Evolutionary conservation across 2,888 invertebrate genomes (phyloP).

Genomic region (Pristionchus arcanus): DNA sequence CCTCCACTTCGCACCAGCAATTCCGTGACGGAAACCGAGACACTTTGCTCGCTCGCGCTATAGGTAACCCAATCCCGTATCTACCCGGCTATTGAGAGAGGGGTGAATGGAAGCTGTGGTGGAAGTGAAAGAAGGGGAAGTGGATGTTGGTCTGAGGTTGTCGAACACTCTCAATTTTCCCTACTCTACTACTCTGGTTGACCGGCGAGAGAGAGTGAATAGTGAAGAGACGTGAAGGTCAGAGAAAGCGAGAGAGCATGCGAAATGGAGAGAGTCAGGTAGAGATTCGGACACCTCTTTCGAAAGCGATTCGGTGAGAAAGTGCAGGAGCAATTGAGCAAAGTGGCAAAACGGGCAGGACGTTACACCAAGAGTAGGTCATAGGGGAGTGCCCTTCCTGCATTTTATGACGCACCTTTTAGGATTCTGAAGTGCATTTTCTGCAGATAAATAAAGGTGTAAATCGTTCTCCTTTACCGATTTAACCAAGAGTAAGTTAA

Average conservation of each 20-base stretch:
- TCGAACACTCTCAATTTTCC: no score
- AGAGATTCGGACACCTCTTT: background rate
- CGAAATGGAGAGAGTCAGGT: background rate
- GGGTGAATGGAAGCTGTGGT: background rate
- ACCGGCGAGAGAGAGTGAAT: no score
- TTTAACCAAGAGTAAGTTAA: no score
- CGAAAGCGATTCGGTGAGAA: background rate
- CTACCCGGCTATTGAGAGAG: background rate
- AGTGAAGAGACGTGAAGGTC: no score
- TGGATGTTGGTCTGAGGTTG: background rate
- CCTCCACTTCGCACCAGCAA: background rate
- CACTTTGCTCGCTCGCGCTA: background rate
- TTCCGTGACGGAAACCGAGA: background rate
- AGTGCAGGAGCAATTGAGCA: background rate
- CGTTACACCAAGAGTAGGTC: background rate
- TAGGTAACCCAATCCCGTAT: slow-evolving; percentile 2
- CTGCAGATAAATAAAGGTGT: no score
- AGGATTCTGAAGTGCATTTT: no score
- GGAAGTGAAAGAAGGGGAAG: background rate
- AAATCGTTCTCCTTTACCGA: no score
- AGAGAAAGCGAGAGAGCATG: background rate
- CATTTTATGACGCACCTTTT: background rate
- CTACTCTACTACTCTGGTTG: no score
- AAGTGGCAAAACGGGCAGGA: background rate
- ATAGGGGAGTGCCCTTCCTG: background rate